These are phyloP conservation scores for Cliona cf. orientalis DNA, from an alignment of 37 sponge, comb jelly and placozoan species.

Conservation along the genomic window DNA sequence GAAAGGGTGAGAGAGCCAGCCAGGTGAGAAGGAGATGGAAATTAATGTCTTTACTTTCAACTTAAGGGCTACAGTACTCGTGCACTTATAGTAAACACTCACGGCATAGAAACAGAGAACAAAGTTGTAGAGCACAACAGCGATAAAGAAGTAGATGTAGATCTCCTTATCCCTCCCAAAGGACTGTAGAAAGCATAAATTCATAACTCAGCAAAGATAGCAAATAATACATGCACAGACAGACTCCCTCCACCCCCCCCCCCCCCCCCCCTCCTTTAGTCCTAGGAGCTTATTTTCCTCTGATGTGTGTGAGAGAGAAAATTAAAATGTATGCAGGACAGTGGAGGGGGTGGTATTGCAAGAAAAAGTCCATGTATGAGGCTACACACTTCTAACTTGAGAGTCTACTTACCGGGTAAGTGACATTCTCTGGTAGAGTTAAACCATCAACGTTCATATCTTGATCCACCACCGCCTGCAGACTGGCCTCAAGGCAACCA, in stretches of 20 bases:
- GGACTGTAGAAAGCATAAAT: conserved; percentile 16
- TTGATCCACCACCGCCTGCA: not conserved
- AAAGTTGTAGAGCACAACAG: conserved; percentile 63
- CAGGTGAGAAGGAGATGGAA: no score
- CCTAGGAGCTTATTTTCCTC: no score
- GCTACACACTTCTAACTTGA: no score
- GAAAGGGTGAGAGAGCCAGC: no score
- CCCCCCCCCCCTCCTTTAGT: no score
- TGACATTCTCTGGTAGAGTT: conserved; percentile 24
- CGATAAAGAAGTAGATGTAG: conserved; percentile 62
- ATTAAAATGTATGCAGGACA: no score
- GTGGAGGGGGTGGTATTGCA: no score
- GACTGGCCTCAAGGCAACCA: conserved; percentile 28
- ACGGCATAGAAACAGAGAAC: conserved; percentile 59
- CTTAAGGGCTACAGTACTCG: no score
- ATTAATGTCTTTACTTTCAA: no score
- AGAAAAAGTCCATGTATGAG: no score
- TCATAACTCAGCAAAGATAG: not conserved
- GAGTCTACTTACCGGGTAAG: conserved; percentile 48
- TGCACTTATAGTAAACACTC: conserved; percentile 17
- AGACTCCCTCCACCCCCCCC: no score
- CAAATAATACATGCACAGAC: not conserved
- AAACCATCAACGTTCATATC: not conserved
- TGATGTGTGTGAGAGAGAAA: no score
- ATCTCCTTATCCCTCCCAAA: conserved; percentile 71